phyloP scores from a whole-genome alignment of 2,888 invertebrate species.

The Idaea dimidiata region DNA sequence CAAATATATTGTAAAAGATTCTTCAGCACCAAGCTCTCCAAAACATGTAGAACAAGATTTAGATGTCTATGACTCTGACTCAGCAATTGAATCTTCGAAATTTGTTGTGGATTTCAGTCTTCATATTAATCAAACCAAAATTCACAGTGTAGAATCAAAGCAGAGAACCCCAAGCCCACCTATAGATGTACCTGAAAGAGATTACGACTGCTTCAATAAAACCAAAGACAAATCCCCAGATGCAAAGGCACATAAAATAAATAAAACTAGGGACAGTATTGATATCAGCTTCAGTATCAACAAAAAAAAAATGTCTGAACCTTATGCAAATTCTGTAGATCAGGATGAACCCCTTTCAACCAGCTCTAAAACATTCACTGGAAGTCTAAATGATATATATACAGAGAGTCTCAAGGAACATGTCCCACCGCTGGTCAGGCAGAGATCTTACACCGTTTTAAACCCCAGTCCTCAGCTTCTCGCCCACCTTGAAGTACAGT shows the following conservation, averaged over 20 bases:
- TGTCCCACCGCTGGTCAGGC: slow-evolving; percentile 79
- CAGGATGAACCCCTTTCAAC: slow-evolving; percentile 56
- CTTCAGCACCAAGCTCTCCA: slow-evolving; percentile 8
- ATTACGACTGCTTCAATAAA: slow-evolving; percentile 44
- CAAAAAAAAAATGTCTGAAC: slow-evolving; percentile 35
- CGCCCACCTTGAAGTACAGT: slow-evolving; percentile 81
- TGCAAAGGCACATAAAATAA: slow-evolving; percentile 26
- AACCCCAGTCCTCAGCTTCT: slow-evolving; percentile 88
- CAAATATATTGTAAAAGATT: slow-evolving; percentile 12
- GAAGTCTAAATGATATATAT: slow-evolving; percentile 70
- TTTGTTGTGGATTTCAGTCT: slow-evolving; percentile 57
- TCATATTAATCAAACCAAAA: slow-evolving; percentile 46
- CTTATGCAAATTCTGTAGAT: slow-evolving; percentile 37
- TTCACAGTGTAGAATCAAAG: slow-evolving; percentile 34
- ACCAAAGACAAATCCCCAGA: slow-evolving; percentile 36
- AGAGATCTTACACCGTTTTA: slow-evolving; percentile 89
- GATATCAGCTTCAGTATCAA: slow-evolving; percentile 40
- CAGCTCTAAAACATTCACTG: slow-evolving; percentile 66
- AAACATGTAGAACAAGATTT: slow-evolving; percentile 13
- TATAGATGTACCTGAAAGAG: slow-evolving; percentile 61
- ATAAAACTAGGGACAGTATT: slow-evolving; percentile 26
- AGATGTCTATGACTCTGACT: background rate
- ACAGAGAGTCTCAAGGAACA: slow-evolving; percentile 51
- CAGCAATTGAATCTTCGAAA: slow-evolving; percentile 39
- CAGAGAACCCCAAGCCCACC: slow-evolving; percentile 23